Evolutionary conservation across 2,888 invertebrate genomes (phyloP), one percentile per base, ranked within the genome.

Genomic region (Hyppa rectilinea): DNA sequence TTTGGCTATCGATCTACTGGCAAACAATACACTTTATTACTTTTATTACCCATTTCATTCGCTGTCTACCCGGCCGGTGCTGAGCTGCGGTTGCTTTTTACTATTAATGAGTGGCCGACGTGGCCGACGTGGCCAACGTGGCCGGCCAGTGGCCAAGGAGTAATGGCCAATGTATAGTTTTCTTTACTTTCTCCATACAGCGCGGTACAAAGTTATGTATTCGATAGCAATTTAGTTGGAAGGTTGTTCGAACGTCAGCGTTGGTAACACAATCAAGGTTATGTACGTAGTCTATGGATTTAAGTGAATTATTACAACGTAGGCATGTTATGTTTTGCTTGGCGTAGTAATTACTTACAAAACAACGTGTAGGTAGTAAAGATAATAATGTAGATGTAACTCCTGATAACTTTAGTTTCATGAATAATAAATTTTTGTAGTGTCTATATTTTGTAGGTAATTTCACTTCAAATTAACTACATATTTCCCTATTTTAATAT

Each of bases 21-120:
- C 92, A 93, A 94, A 94, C 94, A 95, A 93, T 94, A 94, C 92
- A 90, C 90, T 94, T 92, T 93, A 93, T 93, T 94, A 92, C 90
- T 92, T 93, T 93, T 93, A 93, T 93, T 93, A 91, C 89, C 91
- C 88, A 89, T 92, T 93, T 91, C 90, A 89, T 91, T 92, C 87
- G 88, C 85, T 91, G 91, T 91, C 91, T 89, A 81, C 86, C 76
- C 83, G 80, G 79, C 73, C 81, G 68, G 79, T 80, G 85, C 74
- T 65, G 76, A 80, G 85, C 76, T 84, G 89, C 80, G 88, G 87
- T 85, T 84, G 88, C 87, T 88, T 90, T 87, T 87, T 88, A 89
- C 87, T 90, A 89, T 89, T 89, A 90, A 90, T 90, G 89, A 90
- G 84, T 62, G 78, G 61, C 38, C 77, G 75, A 60, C 45, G 36